These are phyloP conservation scores for Coleophora deauratella DNA, from an alignment of 2,888 invertebrate genomes.

Conservation along the genomic window DNA sequence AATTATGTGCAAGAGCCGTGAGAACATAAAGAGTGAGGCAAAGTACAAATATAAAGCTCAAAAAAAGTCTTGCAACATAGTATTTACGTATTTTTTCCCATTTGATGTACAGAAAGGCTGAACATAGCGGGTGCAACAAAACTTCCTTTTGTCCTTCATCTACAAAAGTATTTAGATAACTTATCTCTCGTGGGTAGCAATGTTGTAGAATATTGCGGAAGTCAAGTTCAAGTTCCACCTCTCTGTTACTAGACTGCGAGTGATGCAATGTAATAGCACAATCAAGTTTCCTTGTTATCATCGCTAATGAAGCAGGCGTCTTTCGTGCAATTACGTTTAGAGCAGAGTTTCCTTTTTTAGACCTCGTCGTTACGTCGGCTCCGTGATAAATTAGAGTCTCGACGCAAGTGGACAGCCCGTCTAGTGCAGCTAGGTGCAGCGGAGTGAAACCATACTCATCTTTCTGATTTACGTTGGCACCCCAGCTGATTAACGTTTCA, in stretches of 20 bases:
- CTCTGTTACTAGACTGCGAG: slow-evolving; percentile 84
- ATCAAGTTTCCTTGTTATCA: slow-evolving; percentile 87
- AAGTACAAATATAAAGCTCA: slow-evolving; percentile 86
- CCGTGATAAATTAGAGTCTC: slow-evolving; percentile 88
- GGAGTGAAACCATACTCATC: slow-evolving; percentile 91
- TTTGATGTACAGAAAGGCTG: slow-evolving; percentile 89
- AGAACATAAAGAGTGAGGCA: slow-evolving; percentile 87
- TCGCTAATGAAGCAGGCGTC: slow-evolving; percentile 88
- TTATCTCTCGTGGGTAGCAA: slow-evolving; percentile 88
- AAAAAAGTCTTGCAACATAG: slow-evolving; percentile 84
- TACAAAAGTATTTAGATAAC: slow-evolving; percentile 89
- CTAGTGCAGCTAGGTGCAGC: slow-evolving; percentile 88
- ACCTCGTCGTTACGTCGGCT: slow-evolving; percentile 91
- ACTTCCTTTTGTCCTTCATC: slow-evolving; percentile 93
- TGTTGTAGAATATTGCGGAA: slow-evolving; percentile 88
- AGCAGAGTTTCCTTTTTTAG: slow-evolving; percentile 90
- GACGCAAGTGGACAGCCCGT: slow-evolving; percentile 88
- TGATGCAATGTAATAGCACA: slow-evolving; percentile 85
- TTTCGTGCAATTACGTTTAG: slow-evolving; percentile 89
- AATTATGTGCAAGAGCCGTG: slow-evolving; percentile 87
- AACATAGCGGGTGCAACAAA: slow-evolving; percentile 88
- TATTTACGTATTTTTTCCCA: slow-evolving; percentile 94
- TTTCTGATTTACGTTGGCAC: slow-evolving; percentile 87
- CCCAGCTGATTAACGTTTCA: slow-evolving; percentile 84
- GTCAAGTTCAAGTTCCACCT: slow-evolving; percentile 87